Evolutionary conservation across 2,888 invertebrate species (phyloP), one percentile per base, ranked within the genome.

Genomic region (Lasioglossum vierecki): DNA sequence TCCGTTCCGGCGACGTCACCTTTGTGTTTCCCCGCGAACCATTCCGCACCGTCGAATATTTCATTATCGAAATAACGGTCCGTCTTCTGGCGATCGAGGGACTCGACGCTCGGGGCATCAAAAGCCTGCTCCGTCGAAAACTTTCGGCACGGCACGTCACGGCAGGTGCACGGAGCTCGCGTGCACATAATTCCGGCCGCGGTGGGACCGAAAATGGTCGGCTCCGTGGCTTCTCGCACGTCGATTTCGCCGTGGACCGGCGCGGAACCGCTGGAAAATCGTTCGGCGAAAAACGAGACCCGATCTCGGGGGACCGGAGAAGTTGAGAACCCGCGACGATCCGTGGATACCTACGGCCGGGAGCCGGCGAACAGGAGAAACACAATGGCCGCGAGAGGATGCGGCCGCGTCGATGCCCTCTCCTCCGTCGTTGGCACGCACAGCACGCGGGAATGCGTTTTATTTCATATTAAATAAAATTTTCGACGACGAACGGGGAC

Each of bases 401-500:
- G 83, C 80, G 79, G 76, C 83, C 84, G 83, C 89, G 88, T 88
- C 90, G 89, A 90, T 89, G 91, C 88, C 88, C 88, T 89, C 85
- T 79, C 80, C 75, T 82, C 88, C 85, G 85, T 91, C 88, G 86
- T 90, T 91, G 92, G 93, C 92, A 93, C 91, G 92, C 91, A 93
- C 91, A 90, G 92, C 92, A 93, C 93, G 93, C 92, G 90, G 80
- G 90, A 90, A 91, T 91, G 92, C 91, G 90, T 92, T 93, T 92
- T 92, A 83, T 93, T 93, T 93, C 92, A 93, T 93, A 94, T 94
- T 94, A 94, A 94, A 93, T 94, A 91, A 93, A 93, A 93, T 93
- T 94, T 94, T 93, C 90, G 91, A 80, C 87, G 53, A 39, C 53
- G 39, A 57, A 74, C 74, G 5, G 63, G 63, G 57, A 39, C 53